phyloP scores from a whole-genome alignment of 2,113 vertebrate genomes.

The Falcunculus frontatus region DNA sequence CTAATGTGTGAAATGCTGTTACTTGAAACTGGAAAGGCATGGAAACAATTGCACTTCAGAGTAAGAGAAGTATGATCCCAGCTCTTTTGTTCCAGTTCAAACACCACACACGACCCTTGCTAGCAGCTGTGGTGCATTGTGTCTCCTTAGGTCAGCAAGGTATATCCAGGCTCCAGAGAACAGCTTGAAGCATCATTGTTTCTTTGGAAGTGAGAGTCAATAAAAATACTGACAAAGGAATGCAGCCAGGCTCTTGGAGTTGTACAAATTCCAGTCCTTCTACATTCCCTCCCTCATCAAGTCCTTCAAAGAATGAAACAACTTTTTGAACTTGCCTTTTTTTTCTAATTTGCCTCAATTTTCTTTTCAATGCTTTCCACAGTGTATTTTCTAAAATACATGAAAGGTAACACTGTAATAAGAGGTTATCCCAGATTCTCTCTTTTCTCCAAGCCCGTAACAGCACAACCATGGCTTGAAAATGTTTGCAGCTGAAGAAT shows the following conservation, averaged over 20 bases:
- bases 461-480: not conserved
- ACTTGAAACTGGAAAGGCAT: not conserved
- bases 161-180: not conserved
- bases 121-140: not conserved
- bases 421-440: not conserved
- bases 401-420: not conserved
- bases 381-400: not conserved
- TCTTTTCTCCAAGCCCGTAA: not conserved
- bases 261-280: not conserved
- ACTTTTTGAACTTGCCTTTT: not conserved
- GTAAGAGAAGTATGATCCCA: not conserved
- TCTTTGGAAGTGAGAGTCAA: slow-evolving; percentile 21
- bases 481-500: not conserved
- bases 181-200: not conserved
- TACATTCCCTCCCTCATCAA: not conserved
- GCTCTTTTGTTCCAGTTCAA: not conserved
- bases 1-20: not conserved
- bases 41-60: not conserved
- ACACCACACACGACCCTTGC: not conserved
- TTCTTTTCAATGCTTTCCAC: not conserved
- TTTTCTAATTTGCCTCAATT: not conserved
- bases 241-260: not conserved
- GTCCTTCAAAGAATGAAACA: not conserved
- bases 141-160: not conserved
- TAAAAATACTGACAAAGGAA: slow-evolving; percentile 27